Evolutionary conservation across 1,140 invertebrate genomes (phyloP).

Genomic region (Drosophila erecta): DNA sequence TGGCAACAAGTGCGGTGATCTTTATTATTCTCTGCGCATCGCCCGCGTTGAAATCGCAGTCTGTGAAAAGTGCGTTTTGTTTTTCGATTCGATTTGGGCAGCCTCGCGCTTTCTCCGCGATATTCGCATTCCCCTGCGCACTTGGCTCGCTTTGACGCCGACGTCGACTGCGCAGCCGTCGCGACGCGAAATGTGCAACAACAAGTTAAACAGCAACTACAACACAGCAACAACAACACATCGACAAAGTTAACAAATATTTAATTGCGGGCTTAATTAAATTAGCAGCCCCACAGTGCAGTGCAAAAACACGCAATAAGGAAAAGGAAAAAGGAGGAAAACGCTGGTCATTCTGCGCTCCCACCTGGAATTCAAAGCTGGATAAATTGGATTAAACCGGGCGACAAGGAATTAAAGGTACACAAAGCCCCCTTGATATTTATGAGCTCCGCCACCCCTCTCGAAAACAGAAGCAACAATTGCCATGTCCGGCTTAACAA

Average conservation of each 20-base stretch:
- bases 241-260: constrained; percentile 59
- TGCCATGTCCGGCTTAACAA: constrained; percentile 72
- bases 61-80: constrained; percentile 10
- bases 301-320: constrained; percentile 17
- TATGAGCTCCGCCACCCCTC: constrained; percentile 26
- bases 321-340: not conserved
- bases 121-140: constrained; percentile 34
- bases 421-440: constrained; percentile 19
- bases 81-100: constrained; percentile 6
- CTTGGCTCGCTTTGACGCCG: constrained; percentile 28
- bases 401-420: constrained; percentile 53
- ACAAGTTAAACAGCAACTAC: constrained; percentile 30
- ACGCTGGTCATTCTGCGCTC: not conserved
- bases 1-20: constrained; percentile 26
- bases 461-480: constrained; percentile 47
- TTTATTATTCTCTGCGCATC: constrained; percentile 2
- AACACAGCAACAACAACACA: constrained; percentile 1
- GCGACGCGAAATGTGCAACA: constrained; percentile 67
- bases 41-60: not conserved
- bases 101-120: constrained; percentile 4
- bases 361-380: constrained; percentile 8
- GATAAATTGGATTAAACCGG: constrained; percentile 41
- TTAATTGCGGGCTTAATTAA: constrained; percentile 62
- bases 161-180: constrained; percentile 53
- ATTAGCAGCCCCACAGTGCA: constrained; percentile 56